Evolutionary conservation across 1,140 invertebrate species (phyloP).

Genomic region (Triops longicaudatus): DNA sequence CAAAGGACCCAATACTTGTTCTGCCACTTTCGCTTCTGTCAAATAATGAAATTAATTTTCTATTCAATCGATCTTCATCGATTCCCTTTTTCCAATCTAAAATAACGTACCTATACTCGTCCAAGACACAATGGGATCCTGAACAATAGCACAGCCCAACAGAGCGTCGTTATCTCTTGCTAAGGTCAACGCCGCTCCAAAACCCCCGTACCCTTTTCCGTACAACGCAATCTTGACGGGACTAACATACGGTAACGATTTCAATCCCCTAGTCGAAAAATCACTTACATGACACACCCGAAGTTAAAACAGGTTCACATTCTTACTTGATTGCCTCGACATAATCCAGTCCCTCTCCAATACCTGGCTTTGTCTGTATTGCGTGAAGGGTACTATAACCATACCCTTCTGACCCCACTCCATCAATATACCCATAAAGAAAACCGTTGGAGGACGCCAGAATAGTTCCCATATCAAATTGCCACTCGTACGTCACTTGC

Average conservation of each 20-base stretch:
- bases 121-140: conserved; percentile 73
- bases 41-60: conserved; percentile 31
- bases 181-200: conserved; percentile 60
- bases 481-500: conserved; percentile 61
- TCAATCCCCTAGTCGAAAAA: background rate
- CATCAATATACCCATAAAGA: conserved; percentile 5
- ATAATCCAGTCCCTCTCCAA: conserved; percentile 46
- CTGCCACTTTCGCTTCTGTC: conserved; percentile 73
- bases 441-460: conserved; percentile 37
- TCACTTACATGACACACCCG: background rate
- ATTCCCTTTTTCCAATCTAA: background rate
- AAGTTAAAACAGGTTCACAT: no score
- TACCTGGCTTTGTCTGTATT: conserved; percentile 53
- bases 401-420: conserved; percentile 16
- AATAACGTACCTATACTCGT: conserved; percentile 28
- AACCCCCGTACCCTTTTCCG: conserved; percentile 55
- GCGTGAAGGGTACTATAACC: background rate
- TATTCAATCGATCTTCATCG: background rate
- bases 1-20: conserved; percentile 66
- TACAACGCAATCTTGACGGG: conserved; percentile 23
- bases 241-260: conserved; percentile 26
- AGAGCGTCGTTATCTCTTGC: conserved; percentile 50
- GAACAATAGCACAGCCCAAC: conserved; percentile 66
- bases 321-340: conserved; percentile 41
- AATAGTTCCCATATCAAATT: conserved; percentile 66